phyloP scores from a whole-genome alignment of 2,888 invertebrate genomes.

The Cataglyphis cursor region DNA sequence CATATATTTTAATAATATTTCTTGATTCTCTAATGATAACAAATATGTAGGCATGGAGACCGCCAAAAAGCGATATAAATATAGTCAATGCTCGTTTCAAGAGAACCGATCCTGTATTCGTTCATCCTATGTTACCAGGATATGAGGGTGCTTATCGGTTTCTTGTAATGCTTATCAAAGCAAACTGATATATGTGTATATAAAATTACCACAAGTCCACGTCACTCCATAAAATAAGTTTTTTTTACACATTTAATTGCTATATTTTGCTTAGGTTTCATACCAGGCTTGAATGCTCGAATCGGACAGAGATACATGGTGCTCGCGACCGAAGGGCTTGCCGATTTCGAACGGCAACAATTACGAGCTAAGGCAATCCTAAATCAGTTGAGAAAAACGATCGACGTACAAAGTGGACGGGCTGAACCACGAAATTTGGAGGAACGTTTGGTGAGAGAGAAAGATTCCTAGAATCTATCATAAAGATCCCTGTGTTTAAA shows the following conservation, averaged over 20 bases:
- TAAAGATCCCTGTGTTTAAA: background rate
- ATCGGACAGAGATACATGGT: conserved; percentile 92
- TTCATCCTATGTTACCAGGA: conserved; percentile 92
- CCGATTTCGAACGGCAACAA: conserved; percentile 91
- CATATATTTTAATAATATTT: background rate
- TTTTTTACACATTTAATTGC: background rate
- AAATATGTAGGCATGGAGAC: conserved; percentile 88
- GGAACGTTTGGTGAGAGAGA: conserved; percentile 88
- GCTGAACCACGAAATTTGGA: conserved; percentile 89
- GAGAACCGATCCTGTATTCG: conserved; percentile 91
- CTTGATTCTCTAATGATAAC: background rate
- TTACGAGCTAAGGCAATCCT: conserved; percentile 88
- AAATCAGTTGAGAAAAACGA: conserved; percentile 89
- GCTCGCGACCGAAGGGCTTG: conserved; percentile 91
- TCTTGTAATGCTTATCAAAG: background rate
- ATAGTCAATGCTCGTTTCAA: conserved; percentile 89
- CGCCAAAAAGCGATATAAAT: conserved; percentile 90
- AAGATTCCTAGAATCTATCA: background rate
- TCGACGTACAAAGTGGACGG: conserved; percentile 89
- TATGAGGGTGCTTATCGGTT: conserved; percentile 89
- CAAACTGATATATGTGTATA: conserved; percentile 5
- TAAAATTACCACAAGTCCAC: background rate
- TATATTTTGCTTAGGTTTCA: conserved; percentile 88
- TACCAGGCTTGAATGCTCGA: conserved; percentile 90
- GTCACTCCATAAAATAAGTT: background rate